These are phyloP conservation scores for Trichogramma evanescens DNA, from an alignment of 2,888 invertebrate species.

Conservation along the genomic window DNA sequence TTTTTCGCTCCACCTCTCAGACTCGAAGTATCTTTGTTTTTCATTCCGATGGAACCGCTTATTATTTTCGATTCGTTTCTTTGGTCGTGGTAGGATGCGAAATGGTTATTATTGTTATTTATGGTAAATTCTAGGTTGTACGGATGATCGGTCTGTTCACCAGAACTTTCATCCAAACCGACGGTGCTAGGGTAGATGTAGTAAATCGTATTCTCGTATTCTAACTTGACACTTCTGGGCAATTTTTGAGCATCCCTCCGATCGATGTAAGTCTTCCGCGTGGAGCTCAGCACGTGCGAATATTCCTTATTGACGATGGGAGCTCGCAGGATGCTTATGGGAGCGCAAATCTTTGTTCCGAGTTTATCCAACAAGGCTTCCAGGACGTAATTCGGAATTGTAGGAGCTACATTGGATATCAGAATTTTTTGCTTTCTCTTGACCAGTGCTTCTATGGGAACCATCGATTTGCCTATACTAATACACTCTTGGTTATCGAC, in stretches of 20 bases:
- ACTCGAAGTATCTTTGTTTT: too few relatives aligned
- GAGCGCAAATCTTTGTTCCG: not conserved
- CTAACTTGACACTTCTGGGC: not conserved
- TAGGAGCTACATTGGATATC: not conserved
- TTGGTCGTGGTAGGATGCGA: too few relatives aligned
- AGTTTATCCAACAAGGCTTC: not conserved
- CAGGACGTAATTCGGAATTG: not conserved
- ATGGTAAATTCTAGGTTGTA: too few relatives aligned
- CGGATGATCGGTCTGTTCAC: too few relatives aligned
- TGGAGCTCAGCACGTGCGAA: not conserved
- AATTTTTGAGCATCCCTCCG: not conserved
- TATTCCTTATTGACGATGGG: not conserved
- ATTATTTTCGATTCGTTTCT: too few relatives aligned
- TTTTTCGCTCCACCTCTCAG: too few relatives aligned
- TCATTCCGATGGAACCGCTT: too few relatives aligned
- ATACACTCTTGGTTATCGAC: not conserved
- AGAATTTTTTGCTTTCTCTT: not conserved
- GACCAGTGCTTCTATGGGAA: not conserved
- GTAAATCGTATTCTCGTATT: not conserved
- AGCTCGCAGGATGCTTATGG: not conserved
- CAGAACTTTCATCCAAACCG: too few relatives aligned
- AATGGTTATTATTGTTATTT: too few relatives aligned
- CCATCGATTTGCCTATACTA: not conserved
- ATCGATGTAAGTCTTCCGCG: slow-evolving; percentile 1
- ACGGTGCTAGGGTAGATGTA: not conserved